Base-by-base conservation (phyloP, 2,113 vertebrate genomes). In the Phoenicopterus ruber region DNA sequence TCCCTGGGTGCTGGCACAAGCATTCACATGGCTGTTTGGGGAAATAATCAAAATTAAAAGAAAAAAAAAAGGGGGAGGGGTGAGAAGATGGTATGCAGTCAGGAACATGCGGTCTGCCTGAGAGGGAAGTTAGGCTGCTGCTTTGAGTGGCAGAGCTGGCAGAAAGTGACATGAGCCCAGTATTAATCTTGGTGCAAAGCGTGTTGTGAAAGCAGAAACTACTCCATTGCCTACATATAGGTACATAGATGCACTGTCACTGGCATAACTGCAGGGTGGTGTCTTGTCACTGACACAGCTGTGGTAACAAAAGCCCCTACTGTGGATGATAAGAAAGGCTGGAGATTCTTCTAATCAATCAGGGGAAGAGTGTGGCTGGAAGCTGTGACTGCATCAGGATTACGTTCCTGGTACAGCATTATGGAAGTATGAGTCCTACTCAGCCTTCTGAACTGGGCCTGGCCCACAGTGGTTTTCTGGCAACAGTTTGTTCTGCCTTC, bases 51-150 rank as follows among this genome's bases (percentile, higher is more conserved):
- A 71, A 22, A 54, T 76, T 66, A 79, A 71, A 86, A 76, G 20
- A 17, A 54, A 57, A n/a, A 24, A 47, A 17, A 40, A 24, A 10
- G 3, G 6, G 3, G 0, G 2, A 1, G 1, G 0, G 4, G 10
- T 15, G 9, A 38, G 26, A 44, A 13, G 3, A 10, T 22, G 6
- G 31, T 5, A 25, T 11, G 26, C 85, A 87, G 57, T 13, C 18
- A 34, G 20, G 17, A 85, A 58, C 3, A 13, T 7, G 9, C 38
- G 13, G 18, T 66, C 42, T 89, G 26, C 52, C 50, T 84, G 62
- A 58, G n/a, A 70, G 38, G 42, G 32, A 74, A 91, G 47, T 84
- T 15, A 42, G 12, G 12, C 17, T 74, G 54, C 31, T 80, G 5
- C 40, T 47, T 25, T 40, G 57, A 80, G 24, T 36, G 62, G 24